phyloP scores from a whole-genome alignment of 2,113 vertebrate species.

The Callipepla squamata region DNA sequence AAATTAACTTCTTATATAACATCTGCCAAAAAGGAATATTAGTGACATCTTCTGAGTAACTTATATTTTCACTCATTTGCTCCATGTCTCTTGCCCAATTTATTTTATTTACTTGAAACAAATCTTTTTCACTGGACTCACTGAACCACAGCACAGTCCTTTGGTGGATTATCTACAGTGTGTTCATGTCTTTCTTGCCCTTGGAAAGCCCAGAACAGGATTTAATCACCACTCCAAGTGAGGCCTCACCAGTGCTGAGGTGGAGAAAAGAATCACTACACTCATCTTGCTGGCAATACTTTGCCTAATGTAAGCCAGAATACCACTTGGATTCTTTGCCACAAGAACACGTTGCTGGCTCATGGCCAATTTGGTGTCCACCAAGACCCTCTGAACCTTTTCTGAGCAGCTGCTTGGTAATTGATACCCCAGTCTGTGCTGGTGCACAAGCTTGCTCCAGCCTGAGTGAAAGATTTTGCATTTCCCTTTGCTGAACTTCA shows the following conservation, averaged over 20 bases:
- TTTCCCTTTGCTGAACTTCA: not conserved
- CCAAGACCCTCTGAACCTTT: fast-evolving
- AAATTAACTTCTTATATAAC: not conserved
- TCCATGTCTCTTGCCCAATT: not conserved
- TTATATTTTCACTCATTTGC: not conserved
- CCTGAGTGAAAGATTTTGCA: not conserved
- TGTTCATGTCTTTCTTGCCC: not conserved
- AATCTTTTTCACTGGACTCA: not conserved
- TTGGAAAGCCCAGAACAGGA: not conserved
- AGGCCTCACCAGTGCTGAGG: not conserved
- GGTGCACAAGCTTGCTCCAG: not conserved
- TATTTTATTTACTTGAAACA: not conserved
- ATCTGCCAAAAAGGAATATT: not conserved
- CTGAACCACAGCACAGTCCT: not conserved
- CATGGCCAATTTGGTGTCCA: not conserved
- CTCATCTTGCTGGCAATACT: fast-evolving
- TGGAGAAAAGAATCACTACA: not conserved
- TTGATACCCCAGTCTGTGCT: not conserved
- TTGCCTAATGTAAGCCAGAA: not conserved
- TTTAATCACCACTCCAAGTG: not conserved
- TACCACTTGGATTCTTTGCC: not conserved
- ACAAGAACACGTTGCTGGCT: not conserved
- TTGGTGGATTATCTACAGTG: not conserved
- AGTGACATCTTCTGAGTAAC: fast-evolving
- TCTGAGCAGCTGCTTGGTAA: not conserved